phyloP scores from a whole-genome alignment of 2,113 vertebrate species.

The Neodontobutis hainanensis region DNA sequence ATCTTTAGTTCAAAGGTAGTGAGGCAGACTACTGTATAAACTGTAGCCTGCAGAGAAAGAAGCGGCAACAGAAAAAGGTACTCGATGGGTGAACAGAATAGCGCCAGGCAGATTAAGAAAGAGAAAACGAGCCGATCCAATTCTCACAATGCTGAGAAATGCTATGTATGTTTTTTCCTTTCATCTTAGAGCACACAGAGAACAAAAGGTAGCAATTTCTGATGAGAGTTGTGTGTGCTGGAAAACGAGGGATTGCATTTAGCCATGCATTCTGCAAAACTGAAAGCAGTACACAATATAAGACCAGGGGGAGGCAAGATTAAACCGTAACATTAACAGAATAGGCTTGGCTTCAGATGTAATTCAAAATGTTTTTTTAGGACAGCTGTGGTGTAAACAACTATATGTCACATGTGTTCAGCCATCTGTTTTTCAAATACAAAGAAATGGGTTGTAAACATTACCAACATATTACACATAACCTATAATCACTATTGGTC shows the following conservation, averaged over 20 bases:
- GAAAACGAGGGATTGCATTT: constrained; percentile 38
- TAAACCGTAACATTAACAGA: constrained; percentile 9
- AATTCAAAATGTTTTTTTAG: constrained; percentile 7
- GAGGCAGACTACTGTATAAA: constrained; percentile 18
- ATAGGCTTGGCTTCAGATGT: not conserved
- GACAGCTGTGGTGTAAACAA: constrained; percentile 15
- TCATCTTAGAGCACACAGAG: constrained; percentile 45
- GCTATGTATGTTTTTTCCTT: constrained; percentile 43
- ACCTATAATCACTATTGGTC: no score
- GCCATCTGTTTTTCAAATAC: constrained; percentile 14
- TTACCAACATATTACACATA: constrained; percentile 13
- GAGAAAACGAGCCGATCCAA: constrained; percentile 19
- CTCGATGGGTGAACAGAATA: constrained; percentile 22
- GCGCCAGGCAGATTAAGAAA: constrained; percentile 10
- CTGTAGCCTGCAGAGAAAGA: constrained; percentile 29
- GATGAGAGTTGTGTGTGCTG: constrained; percentile 24
- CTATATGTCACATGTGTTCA: constrained; percentile 11
- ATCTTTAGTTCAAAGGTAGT: constrained; percentile 26
- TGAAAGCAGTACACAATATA: not conserved
- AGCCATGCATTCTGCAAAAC: constrained; percentile 1
- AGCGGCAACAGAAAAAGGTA: constrained; percentile 8
- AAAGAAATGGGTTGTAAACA: constrained; percentile 12
- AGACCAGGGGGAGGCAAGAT: not conserved
- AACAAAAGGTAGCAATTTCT: constrained; percentile 48
- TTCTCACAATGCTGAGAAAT: constrained; percentile 21